A percentile compares a stretch with the other conserved stretches of the same genome.
Evolutionary conservation across 2,113 vertebrate genomes (phyloP).

Genomic region (Ellobius talpinus): DNA sequence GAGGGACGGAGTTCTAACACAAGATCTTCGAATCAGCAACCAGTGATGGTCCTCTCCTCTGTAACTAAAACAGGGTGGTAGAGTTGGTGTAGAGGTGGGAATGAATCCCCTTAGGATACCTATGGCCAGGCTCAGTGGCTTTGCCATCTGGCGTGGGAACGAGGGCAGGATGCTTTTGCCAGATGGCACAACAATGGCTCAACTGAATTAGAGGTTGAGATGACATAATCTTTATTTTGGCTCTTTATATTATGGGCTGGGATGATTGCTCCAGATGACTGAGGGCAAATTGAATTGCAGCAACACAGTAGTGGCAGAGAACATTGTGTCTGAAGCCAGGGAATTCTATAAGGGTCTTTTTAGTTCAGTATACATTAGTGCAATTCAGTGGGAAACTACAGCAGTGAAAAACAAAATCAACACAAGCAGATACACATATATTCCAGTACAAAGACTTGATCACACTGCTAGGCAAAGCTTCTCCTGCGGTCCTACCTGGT

Average conservation of each 20-base stretch:
- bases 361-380: neutral
- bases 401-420: neutral
- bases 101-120: neutral
- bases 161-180: neutral
- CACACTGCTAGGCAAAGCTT: neutral
- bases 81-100: neutral
- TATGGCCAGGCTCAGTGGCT: neutral
- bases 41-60: neutral
- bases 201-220: constrained; percentile 6
- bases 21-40: neutral
- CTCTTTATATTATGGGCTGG: neutral
- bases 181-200: neutral
- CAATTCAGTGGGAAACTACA: neutral
- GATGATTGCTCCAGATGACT: neutral
- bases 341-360: constrained; percentile 4
- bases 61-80: neutral
- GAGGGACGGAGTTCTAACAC: neutral
- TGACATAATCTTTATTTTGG: neutral
- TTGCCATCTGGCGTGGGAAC: neutral
- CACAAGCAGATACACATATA: neutral
- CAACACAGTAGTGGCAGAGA: neutral
- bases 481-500: neutral
- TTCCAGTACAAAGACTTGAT: neutral
- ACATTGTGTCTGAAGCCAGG: neutral
- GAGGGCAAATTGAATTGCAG: neutral